These are phyloP conservation scores for Phylloscopus collybita DNA, from an alignment of 2,797 vertebrate genomes.

Conservation along the genomic window DNA sequence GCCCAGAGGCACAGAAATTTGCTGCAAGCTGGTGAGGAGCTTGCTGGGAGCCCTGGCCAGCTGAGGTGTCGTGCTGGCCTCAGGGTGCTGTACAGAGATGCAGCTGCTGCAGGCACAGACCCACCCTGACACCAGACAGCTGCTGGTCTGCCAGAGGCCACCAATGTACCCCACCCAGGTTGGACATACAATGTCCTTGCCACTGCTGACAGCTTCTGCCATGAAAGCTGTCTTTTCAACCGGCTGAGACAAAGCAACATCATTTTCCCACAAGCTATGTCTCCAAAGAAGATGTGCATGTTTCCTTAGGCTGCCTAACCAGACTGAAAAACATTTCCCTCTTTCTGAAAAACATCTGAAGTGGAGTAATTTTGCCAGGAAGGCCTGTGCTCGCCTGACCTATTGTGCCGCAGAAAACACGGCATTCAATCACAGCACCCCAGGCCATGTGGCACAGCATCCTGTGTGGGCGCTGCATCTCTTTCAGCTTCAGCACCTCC, in stretches of 20 bases:
- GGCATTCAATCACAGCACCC: too few species aligned
- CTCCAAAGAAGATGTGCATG: neutral
- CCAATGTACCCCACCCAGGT: neutral
- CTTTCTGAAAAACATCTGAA: neutral
- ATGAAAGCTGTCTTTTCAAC: neutral
- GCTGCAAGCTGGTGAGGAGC: neutral
- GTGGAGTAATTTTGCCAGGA: neutral
- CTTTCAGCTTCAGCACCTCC: neutral
- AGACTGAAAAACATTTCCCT: neutral
- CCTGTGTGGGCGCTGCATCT: fast-evolving
- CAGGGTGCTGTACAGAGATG: fast-evolving
- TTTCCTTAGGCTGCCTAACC: neutral
- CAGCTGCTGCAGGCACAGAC: neutral
- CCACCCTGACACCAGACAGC: neutral
- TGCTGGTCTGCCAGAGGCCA: fast-evolving
- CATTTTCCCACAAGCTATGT: neutral
- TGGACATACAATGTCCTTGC: neutral
- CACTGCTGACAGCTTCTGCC: neutral
- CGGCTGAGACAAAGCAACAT: neutral
- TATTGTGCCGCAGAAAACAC: neutral
- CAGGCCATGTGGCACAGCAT: fast-evolving
- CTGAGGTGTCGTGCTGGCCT: fast-evolving
- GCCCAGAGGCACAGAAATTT: fast-evolving
- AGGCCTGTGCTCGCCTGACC: neutral
- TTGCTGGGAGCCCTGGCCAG: neutral